Evolutionary conservation across 2,797 vertebrate species (phyloP), one percentile per base, ranked within the genome.

Genomic region (Anomalospiza imberbis): DNA sequence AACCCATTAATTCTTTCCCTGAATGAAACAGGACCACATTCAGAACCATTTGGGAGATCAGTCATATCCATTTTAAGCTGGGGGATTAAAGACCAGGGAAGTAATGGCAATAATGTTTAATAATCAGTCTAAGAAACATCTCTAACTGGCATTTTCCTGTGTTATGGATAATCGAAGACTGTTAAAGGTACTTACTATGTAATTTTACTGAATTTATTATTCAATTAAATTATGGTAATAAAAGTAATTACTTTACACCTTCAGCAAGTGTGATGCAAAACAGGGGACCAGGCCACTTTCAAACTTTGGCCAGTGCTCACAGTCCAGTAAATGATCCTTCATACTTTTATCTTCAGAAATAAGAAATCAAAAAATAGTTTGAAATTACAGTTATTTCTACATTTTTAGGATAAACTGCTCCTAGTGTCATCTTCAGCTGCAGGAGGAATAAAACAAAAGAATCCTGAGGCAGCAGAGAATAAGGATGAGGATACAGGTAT

Each of bases 201-300:
- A 53, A 76, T 28, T 72, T 90, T 44, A 73, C 22, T 31, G 1
- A 36, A 51, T 72, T 63, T 45, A 40, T 63, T 79, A 91, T 70
- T 80, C 11, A 51, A 58, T 67, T 72, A 85, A 78, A 38, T 91
- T 65, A 26, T 44, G 7, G 17, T 8, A n/a, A 53, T 38, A 82
- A 72, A 72, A 63, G 3, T 21, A 11, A 45, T 32, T 83, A 44
- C n/a, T 94, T 88, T 89, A 96, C 22, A 65, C 80, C 84, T 97
- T 97, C 97, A 89, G 85, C 48, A 95, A 97, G 67, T 71, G 95
- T 94, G 62, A 95, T 54, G 15, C 91, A 96, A 97, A 97, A 96
- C 25, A 82, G 85, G 55, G 31, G 84, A 96, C 71, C 73, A 61
- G 66, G 17, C 26, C 79, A 83, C 94, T 89, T 93, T 97, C 25